phyloP scores from a whole-genome alignment of 2,888 invertebrate species.

The Heliconius sara region DNA sequence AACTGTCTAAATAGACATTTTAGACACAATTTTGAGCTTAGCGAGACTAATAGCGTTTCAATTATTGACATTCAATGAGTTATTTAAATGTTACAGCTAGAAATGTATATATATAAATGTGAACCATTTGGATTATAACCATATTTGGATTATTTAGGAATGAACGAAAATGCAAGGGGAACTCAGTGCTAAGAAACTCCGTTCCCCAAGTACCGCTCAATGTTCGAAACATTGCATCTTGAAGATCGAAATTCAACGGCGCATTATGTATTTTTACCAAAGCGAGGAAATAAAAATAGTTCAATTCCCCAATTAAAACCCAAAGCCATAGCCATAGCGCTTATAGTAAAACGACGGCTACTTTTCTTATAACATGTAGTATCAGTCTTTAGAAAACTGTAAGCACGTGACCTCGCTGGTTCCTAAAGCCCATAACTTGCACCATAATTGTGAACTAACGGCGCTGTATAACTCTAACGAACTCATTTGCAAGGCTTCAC shows the following conservation, averaged over 20 bases:
- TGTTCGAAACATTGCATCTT: not conserved
- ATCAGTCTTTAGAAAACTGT: not conserved
- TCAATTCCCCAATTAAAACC: too few species aligned
- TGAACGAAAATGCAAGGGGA: not conserved
- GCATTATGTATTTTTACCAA: not conserved
- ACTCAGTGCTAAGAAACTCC: not conserved
- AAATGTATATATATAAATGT: not conserved
- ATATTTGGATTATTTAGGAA: not conserved
- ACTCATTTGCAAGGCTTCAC: conserved; percentile 47
- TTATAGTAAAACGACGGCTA: not conserved
- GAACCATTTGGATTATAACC: too few species aligned
- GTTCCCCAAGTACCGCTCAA: too few species aligned
- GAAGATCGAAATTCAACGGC: not conserved
- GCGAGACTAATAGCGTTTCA: not conserved
- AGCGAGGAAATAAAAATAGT: not conserved
- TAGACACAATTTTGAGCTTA: not conserved
- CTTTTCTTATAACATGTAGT: not conserved
- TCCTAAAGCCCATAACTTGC: conserved; percentile 6
- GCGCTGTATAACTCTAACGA: conserved; percentile 24
- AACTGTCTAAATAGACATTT: conserved; percentile 23
- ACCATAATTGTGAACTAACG: conserved; percentile 28
- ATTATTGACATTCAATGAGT: not conserved
- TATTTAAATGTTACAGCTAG: not conserved
- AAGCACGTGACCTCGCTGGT: not conserved
- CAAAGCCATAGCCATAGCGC: too few species aligned